phyloP scores from a whole-genome alignment of 2,888 invertebrate species.

The Agrenia bidenticulata region DNA sequence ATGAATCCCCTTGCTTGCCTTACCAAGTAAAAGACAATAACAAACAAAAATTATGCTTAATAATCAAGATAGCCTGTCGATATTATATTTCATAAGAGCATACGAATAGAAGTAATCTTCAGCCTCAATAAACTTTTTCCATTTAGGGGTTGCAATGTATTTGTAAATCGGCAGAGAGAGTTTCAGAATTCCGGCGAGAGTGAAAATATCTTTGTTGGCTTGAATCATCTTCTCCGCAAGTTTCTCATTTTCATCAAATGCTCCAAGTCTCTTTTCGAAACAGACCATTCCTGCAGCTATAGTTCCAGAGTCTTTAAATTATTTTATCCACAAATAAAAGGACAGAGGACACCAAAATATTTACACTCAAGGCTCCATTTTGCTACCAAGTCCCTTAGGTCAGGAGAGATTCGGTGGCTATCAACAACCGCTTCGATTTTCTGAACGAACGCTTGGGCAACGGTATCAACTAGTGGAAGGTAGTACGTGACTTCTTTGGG shows the following conservation, averaged over 20 bases:
- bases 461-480: constrained; percentile 57
- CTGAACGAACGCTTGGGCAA: constrained; percentile 57
- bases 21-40: no score
- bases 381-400: constrained; percentile 56
- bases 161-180: constrained; percentile 59
- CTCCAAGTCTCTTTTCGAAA: constrained; percentile 59
- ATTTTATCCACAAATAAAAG: constrained; percentile 17
- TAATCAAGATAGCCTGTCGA: no score
- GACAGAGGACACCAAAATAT: constrained; percentile 36
- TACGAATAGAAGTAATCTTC: constrained; percentile 60
- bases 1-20: constrained; percentile 53
- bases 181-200: constrained; percentile 56
- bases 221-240: constrained; percentile 57
- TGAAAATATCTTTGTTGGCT: constrained; percentile 55
- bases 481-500: constrained; percentile 60
- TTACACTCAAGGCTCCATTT: constrained; percentile 61
- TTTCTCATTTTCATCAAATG: constrained; percentile 55
- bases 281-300: constrained; percentile 59
- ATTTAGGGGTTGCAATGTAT: constrained; percentile 58
- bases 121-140: constrained; percentile 57
- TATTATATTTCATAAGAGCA: no score
- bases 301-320: no score
- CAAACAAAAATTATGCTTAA: constrained; percentile 8
- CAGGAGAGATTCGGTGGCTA: constrained; percentile 52
- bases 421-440: constrained; percentile 55